A percentile compares a stretch with the other conserved stretches of the same genome.
phyloP scores from a whole-genome alignment of 1,140 invertebrate genomes.

The Diachasmimorpha longicaudata region DNA sequence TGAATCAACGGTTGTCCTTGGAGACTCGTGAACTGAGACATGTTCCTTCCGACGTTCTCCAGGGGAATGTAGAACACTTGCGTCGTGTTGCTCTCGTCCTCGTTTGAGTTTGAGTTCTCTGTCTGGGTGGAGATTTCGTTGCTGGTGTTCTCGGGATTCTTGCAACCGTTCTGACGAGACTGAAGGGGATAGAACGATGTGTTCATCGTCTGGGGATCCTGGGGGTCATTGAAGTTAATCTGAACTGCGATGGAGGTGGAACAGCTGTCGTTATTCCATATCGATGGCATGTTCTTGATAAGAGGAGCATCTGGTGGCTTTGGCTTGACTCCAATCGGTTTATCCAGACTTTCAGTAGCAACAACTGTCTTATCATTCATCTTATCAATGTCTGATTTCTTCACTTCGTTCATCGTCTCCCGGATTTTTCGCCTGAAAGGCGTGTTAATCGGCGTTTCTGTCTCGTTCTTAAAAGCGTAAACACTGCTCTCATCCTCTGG shows the following conservation, averaged over 20 bases:
- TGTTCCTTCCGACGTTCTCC: constrained; percentile 63
- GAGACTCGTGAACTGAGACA: constrained; percentile 47
- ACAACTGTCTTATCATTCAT: background rate
- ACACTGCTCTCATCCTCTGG: constrained; percentile 75
- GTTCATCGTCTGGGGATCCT: constrained; percentile 31
- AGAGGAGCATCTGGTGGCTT: background rate
- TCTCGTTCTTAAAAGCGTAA: constrained; percentile 73
- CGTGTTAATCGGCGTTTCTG: constrained; percentile 62
- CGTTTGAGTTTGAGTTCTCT: constrained; percentile 58
- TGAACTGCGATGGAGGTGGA: constrained; percentile 68
- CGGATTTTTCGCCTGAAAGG: constrained; percentile 66
- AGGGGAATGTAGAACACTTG: constrained; percentile 76
- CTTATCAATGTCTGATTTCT: background rate
- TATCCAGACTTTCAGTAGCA: background rate
- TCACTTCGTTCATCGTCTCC: constrained; percentile 13
- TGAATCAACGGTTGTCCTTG: constrained; percentile 66
- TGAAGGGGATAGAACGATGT: background rate
- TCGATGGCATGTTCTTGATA: constrained; percentile 39
- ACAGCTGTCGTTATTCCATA: constrained; percentile 56
- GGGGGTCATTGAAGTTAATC: constrained; percentile 61
- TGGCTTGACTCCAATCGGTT: background rate
- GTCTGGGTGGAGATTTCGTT: constrained; percentile 64
- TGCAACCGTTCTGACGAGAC: background rate
- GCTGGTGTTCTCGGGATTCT: constrained; percentile 42
- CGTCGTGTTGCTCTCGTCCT: constrained; percentile 59